Percentiles rank a stretch among this genome's conserved stretches.
Evolutionary conservation across 2,888 invertebrate genomes (phyloP).

Genomic region (Lomographa bimaculata): DNA sequence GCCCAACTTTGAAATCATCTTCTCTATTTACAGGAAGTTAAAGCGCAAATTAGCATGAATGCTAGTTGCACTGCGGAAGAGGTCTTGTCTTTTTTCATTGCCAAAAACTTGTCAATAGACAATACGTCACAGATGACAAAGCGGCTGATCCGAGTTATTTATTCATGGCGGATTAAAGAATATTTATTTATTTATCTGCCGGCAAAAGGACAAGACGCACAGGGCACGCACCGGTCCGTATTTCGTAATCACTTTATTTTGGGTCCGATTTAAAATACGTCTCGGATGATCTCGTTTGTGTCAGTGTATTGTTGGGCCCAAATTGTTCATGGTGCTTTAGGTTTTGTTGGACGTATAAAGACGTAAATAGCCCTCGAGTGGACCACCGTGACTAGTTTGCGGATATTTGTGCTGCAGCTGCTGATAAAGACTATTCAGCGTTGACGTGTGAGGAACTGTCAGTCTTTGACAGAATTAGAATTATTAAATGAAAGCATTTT

Average conservation of each 20-base stretch:
- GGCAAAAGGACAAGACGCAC: constrained; percentile 64
- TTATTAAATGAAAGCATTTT: no score
- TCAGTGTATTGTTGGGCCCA: constrained; percentile 56
- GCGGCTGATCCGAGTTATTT: constrained; percentile 68
- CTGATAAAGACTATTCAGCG: constrained; percentile 17
- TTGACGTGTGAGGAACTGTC: constrained; percentile 17
- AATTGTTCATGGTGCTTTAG: constrained; percentile 64
- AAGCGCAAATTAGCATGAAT: constrained; percentile 12
- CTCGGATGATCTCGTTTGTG: constrained; percentile 68
- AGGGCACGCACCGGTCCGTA: constrained; percentile 44
- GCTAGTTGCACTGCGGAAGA: not conserved
- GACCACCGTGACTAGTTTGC: constrained; percentile 32
- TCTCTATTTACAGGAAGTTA: not conserved
- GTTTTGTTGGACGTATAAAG: constrained; percentile 33
- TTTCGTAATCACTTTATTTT: constrained; percentile 64
- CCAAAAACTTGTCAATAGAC: constrained; percentile 70
- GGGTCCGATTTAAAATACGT: constrained; percentile 43
- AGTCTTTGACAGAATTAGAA: no score
- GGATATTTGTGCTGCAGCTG: constrained; percentile 27
- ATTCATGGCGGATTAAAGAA: constrained; percentile 77
- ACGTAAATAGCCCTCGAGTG: constrained; percentile 27
- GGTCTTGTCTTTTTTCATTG: constrained; percentile 28
- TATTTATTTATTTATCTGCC: constrained; percentile 63
- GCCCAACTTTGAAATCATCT: not conserved
- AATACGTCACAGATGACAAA: constrained; percentile 75